phyloP scores from a whole-genome alignment of 2,888 invertebrate genomes.

The Peribatodes rhomboidaria region DNA sequence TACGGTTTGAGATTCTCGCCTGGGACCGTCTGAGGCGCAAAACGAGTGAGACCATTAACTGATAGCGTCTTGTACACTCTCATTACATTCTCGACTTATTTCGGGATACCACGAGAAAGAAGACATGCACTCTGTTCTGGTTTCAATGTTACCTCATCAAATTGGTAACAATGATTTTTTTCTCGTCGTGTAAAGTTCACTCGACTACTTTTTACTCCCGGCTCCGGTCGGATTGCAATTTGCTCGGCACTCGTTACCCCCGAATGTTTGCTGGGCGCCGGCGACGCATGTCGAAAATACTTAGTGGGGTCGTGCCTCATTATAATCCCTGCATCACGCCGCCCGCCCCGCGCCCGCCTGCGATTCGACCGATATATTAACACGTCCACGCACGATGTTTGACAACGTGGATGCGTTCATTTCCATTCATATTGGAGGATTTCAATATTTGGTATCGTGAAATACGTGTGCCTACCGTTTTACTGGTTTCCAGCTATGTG shows the following conservation, averaged over 20 bases:
- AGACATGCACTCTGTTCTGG: no score
- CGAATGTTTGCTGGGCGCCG: conserved; percentile 84
- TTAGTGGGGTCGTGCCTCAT: conserved; percentile 85
- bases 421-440: neutral
- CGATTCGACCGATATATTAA: conserved; percentile 83
- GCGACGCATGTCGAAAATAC: conserved; percentile 86
- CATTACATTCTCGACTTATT: neutral
- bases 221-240: conserved; percentile 68
- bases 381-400: conserved; percentile 68
- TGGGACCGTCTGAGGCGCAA: neutral
- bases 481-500: no score
- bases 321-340: conserved; percentile 80
- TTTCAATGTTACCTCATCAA: neutral
- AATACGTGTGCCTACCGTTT: no score
- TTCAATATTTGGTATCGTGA: no score
- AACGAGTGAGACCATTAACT: neutral
- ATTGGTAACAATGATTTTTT: neutral
- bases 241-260: conserved; percentile 76
- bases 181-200: conserved; percentile 58
- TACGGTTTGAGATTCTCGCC: no score
- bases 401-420: conserved; percentile 58
- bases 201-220: conserved; percentile 27
- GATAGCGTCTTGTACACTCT: neutral
- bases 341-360: conserved; percentile 55
- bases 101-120: neutral